A percentile compares a stretch with the other conserved stretches of the same genome.
These are phyloP conservation scores for Diachrysia chrysitis DNA, from an alignment of 2,888 invertebrate species.

Conservation along the genomic window DNA sequence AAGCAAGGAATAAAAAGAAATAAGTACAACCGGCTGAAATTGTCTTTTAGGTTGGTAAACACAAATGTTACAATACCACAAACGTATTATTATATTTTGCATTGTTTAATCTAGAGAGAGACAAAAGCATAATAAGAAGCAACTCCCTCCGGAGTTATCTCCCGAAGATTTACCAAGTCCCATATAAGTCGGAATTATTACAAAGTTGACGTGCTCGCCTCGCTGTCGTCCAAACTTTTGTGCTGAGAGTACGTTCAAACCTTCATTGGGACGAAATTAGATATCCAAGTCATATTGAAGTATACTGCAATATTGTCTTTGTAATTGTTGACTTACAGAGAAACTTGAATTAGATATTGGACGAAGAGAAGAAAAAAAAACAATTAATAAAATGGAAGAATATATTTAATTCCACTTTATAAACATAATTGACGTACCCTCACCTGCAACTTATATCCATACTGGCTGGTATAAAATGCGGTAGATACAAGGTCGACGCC, in stretches of 20 bases:
- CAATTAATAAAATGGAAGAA: no score
- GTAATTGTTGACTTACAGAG: neutral
- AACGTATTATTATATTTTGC: neutral
- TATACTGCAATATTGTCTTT: neutral
- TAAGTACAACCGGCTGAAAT: neutral
- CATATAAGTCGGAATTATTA: slow-evolving; percentile 9
- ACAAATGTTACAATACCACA: neutral
- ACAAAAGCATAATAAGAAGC: neutral
- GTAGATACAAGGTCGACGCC: no score
- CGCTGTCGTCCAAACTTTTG: slow-evolving; percentile 4
- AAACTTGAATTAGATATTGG: neutral
- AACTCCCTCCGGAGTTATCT: neutral
- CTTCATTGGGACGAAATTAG: neutral
- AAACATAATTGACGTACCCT: no score
- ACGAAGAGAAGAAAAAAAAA: no score
- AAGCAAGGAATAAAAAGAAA: neutral
- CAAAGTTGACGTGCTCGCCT: neutral
- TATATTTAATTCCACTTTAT: no score
- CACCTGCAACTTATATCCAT: no score
- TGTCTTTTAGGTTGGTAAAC: neutral
- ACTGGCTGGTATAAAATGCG: no score
- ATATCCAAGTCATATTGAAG: neutral
- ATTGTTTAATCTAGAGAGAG: neutral
- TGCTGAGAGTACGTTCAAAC: neutral
- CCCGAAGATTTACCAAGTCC: slow-evolving; percentile 1